Evolutionary conservation across 2,797 vertebrate genomes (phyloP).

Genomic region (Micrastur ruficollis): DNA sequence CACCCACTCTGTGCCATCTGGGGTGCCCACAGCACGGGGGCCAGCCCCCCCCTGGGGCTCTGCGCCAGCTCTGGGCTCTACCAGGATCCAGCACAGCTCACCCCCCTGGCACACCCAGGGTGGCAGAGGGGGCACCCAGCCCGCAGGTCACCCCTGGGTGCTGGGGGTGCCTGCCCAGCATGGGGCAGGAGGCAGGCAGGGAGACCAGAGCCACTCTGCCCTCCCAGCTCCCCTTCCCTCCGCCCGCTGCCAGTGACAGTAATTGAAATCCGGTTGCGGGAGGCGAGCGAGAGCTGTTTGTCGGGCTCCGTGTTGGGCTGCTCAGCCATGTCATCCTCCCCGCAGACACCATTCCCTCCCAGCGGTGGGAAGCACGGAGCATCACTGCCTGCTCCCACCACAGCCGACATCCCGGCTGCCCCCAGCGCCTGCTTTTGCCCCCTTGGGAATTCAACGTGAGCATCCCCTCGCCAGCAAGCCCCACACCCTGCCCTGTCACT

Average conservation of each 20-base stretch:
- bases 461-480: background rate
- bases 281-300: background rate
- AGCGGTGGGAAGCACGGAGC: constrained; percentile 52
- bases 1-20: background rate
- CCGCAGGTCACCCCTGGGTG: background rate
- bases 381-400: background rate
- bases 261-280: constrained; percentile 28
- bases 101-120: too few species aligned
- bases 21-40: too few species aligned
- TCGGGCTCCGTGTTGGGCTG: constrained; percentile 52
- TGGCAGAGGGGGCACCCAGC: background rate
- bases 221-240: background rate
- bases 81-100: background rate
- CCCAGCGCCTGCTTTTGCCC: fast-evolving
- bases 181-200: background rate
- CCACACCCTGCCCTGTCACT: fast-evolving
- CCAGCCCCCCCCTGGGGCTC: fast-evolving
- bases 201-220: background rate
- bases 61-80: background rate
- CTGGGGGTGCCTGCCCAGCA: fast-evolving
- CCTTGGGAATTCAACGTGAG: background rate
- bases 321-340: constrained; percentile 67
- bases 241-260: background rate
- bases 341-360: constrained; percentile 58
- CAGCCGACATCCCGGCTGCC: background rate